Conservation (phyloP, 1,140 invertebrate species). For the Listronotus oregonensis region DNA sequence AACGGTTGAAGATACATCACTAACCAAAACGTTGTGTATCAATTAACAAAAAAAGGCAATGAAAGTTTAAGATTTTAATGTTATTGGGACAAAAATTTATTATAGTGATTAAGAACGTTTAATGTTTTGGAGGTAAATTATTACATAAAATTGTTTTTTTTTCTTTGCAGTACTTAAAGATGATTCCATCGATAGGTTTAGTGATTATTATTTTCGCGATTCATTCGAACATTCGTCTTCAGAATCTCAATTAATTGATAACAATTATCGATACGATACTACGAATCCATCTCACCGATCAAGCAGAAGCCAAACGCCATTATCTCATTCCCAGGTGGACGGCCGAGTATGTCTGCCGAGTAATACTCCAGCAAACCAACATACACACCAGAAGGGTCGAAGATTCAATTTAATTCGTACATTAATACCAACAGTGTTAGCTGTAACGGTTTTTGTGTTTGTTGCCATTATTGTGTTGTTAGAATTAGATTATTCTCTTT, state of each 20-base stretch:
- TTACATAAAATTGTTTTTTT: too few relatives aligned
- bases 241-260: slow-evolving; percentile 68
- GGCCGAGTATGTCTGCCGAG: slow-evolving; percentile 45
- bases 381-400: slow-evolving; percentile 36
- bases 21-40: too few relatives aligned
- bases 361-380: slow-evolving; percentile 49
- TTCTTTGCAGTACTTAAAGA: slow-evolving; percentile 35
- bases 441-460: slow-evolving; percentile 69
- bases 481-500: slow-evolving; percentile 74
- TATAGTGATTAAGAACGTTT: too few relatives aligned
- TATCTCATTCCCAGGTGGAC: slow-evolving; percentile 51
- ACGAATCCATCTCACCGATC: slow-evolving; percentile 61
- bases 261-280: slow-evolving; percentile 57
- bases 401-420: slow-evolving; percentile 62
- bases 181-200: slow-evolving; percentile 57
- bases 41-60: too few relatives aligned
- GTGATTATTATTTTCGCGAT: slow-evolving; percentile 74
- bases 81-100: too few relatives aligned
- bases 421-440: slow-evolving; percentile 73
- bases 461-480: slow-evolving; percentile 70
- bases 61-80: too few relatives aligned
- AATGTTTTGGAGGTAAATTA: too few relatives aligned
- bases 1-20: too few relatives aligned
- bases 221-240: slow-evolving; percentile 79
- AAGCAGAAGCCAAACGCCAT: slow-evolving; percentile 62